Conservation (phyloP, 2,888 invertebrate species). For the Peribatodes rhomboidaria region DNA sequence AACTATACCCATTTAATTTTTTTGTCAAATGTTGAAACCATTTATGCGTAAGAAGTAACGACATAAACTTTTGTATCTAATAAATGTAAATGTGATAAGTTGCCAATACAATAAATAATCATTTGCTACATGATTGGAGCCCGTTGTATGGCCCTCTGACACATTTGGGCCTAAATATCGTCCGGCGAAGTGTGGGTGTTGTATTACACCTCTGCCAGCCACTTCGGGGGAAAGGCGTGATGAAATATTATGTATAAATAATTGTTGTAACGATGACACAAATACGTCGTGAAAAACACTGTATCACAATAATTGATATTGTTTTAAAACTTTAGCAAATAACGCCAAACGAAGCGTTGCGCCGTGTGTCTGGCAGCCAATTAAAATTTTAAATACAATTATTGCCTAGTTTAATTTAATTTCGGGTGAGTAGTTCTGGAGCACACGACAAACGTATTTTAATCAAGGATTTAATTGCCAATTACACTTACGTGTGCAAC, state of each 20-base stretch:
- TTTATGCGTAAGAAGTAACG: no score
- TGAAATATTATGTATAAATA: neutral
- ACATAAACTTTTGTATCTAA: no score
- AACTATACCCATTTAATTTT: no score
- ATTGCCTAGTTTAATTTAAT: slow-evolving; percentile 28
- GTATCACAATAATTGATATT: neutral
- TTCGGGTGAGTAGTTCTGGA: slow-evolving; percentile 8
- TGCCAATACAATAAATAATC: neutral
- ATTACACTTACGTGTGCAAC: slow-evolving; percentile 40
- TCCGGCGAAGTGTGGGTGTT: no score
- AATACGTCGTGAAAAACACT: neutral
- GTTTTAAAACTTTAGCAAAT: neutral
- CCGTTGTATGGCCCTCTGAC: no score
- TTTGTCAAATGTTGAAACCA: no score
- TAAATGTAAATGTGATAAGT: no score
- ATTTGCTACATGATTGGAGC: no score
- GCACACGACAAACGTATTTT: slow-evolving; percentile 36
- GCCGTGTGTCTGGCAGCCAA: slow-evolving; percentile 17
- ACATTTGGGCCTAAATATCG: no score
- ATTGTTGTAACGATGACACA: no score
- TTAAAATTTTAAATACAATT: slow-evolving; percentile 30
- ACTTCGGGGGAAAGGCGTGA: no score
- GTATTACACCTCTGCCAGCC: no score
- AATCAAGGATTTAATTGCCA: slow-evolving; percentile 46
- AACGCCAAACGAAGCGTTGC: neutral